A percentile compares a stretch with the other conserved stretches of the same genome.
Conservation (phyloP, 1,140 invertebrate genomes). For the Palaemon carinicauda region DNA sequence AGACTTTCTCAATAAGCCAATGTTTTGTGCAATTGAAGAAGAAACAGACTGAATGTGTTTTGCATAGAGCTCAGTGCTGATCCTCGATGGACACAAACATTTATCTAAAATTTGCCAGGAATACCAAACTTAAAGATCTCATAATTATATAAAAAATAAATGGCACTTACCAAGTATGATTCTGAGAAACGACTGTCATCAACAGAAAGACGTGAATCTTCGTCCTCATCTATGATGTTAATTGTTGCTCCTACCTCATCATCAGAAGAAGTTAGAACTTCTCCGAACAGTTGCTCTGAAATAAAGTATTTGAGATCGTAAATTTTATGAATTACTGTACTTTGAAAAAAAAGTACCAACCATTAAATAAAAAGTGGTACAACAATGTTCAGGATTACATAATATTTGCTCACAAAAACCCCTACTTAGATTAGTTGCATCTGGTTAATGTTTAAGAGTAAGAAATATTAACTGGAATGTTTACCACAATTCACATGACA, state of each 20-base stretch:
- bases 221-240: conserved; percentile 76
- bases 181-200: conserved; percentile 62
- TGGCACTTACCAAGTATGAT: conserved; percentile 46
- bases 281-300: conserved; percentile 74
- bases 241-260: conserved; percentile 63
- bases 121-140: neutral
- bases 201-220: conserved; percentile 80
- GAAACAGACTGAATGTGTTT: no score
- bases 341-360: neutral
- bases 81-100: no score
- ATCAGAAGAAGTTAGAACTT: conserved; percentile 82
- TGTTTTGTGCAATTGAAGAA: no score
- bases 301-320: neutral
- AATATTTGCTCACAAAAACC: no score
- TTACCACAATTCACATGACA: no score
- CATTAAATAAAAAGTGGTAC: neutral
- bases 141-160: neutral
- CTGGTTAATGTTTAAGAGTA: no score
- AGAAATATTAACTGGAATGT: no score
- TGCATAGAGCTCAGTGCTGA: no score
- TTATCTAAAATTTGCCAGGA: no score
- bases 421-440: no score
- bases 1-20: no score
- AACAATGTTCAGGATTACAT: neutral
- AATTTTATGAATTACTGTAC: no score